These are phyloP conservation scores for Solenodon paradoxus DNA, from an alignment of 2,113 vertebrate genomes.

Conservation along the genomic window DNA sequence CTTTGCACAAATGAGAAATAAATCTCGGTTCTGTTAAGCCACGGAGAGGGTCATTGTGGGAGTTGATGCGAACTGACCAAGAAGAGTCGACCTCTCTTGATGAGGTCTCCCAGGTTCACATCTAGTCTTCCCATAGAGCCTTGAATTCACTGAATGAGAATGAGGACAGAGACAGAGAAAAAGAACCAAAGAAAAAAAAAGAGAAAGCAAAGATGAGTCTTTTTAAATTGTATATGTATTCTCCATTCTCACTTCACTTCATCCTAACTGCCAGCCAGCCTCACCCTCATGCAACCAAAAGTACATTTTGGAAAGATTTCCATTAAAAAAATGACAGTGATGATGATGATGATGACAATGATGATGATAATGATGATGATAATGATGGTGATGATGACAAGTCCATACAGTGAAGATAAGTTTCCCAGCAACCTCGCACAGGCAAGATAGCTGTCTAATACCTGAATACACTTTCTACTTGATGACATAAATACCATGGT, in stretches of 20 bases:
- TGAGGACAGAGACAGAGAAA: background rate
- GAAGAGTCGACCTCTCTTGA: background rate
- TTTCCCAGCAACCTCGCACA: accelerated
- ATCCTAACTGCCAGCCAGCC: background rate
- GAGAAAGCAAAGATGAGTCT: background rate
- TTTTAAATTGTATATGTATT: background rate
- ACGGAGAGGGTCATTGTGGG: background rate
- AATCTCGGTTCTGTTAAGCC: background rate
- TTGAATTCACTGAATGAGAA: background rate
- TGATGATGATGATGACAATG: background rate
- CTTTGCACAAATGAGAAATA: background rate
- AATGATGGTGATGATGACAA: background rate
- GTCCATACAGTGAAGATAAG: accelerated
- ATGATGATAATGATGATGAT: background rate
- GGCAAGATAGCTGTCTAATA: background rate
- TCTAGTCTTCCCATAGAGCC: background rate
- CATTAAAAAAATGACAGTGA: background rate
- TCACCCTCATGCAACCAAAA: background rate
- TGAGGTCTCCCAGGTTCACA: background rate
- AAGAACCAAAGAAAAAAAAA: background rate
- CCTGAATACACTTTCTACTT: background rate
- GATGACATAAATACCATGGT: background rate
- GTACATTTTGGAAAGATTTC: background rate
- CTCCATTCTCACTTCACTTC: accelerated
- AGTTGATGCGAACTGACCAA: background rate